Percentiles rank a stretch among this genome's conserved stretches.
Conservation (phyloP, 2,113 vertebrate species). For the Cariama cristata region DNA sequence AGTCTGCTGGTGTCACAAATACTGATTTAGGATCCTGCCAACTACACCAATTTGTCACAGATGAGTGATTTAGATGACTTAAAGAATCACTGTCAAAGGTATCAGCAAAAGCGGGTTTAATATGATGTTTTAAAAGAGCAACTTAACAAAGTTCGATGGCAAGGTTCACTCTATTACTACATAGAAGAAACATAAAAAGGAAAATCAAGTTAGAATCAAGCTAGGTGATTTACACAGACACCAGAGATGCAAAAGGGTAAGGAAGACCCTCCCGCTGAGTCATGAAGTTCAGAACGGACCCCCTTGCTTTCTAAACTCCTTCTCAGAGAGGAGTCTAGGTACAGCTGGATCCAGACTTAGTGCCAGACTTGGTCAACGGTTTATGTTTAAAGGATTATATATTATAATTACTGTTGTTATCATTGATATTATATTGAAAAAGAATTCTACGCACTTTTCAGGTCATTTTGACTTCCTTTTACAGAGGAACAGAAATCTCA, state of each 20-base stretch:
- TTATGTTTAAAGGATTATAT: not conserved
- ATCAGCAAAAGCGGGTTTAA: not conserved
- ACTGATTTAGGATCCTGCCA: not conserved
- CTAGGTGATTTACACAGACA: not conserved
- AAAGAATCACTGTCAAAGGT: not conserved
- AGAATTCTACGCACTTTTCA: not conserved
- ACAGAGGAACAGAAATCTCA: not conserved
- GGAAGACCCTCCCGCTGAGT: not conserved
- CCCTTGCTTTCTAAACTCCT: not conserved
- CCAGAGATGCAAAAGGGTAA: not conserved
- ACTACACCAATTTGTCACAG: rapidly evolving
- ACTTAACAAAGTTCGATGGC: not conserved
- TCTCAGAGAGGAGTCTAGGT: not conserved
- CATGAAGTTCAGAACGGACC: not conserved
- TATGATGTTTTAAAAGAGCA: not conserved
- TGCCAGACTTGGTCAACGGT: not conserved
- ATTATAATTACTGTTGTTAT: not conserved
- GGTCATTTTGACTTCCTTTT: not conserved
- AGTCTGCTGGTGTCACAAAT: not conserved
- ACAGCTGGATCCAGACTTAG: not conserved
- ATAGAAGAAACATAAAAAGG: not conserved
- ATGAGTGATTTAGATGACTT: not conserved
- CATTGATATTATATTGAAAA: not conserved
- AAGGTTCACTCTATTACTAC: not conserved
- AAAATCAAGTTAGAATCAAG: not conserved